Base-by-base conservation (phyloP, 2,113 vertebrate genomes). In the Falcunculus frontatus region DNA sequence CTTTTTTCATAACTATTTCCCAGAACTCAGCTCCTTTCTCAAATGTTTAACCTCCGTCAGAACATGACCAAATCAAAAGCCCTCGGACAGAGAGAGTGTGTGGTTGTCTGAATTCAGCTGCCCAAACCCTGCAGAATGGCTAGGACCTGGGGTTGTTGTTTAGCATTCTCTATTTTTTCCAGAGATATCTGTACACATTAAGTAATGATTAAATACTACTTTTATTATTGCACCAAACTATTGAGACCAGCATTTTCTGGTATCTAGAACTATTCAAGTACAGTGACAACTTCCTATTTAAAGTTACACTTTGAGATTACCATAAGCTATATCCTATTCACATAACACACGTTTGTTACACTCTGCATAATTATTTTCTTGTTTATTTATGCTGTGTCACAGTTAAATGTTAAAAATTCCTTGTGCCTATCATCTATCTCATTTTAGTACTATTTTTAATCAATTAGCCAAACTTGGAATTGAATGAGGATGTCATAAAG, bases 31-130 rank as follows among this genome's bases (percentile, higher is more conserved):
- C 29, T 85, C 26, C 16, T 39, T 46, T 85, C 56, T 67, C 52
- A 41, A 57, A 32, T 35, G 4, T 56, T 78, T 56, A 39, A 44
- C 8, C 25, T 84, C 60, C 52, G 4, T 30, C 33, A 32, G 37
- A 80, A 35, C 26, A 68, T 4, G 5, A 65, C 15, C 19, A 74
- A 62, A 53, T 13, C n/a, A 49, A 72, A 85, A 88, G 13, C 23
- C 26, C 8, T 20, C 20, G 60, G 70, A 87, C 10, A 70, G 19
- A 3, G 0, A 26, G 29, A 3, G 0, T 1, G 4, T 11, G 21
- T 30, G 13, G 10, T 17, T 62, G 11, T 37, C 29, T 57, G 56
- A 74, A 41, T 57, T 70, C 33, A 88, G 47, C 7, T 78, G 56
- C 37, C 37, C 37, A 72, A 94, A 30, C 3, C 10, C 32, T 19